A percentile compares a stretch with the other conserved stretches of the same genome.
phyloP scores from a whole-genome alignment of 2,888 invertebrate genomes.

The Rhingia campestris region DNA sequence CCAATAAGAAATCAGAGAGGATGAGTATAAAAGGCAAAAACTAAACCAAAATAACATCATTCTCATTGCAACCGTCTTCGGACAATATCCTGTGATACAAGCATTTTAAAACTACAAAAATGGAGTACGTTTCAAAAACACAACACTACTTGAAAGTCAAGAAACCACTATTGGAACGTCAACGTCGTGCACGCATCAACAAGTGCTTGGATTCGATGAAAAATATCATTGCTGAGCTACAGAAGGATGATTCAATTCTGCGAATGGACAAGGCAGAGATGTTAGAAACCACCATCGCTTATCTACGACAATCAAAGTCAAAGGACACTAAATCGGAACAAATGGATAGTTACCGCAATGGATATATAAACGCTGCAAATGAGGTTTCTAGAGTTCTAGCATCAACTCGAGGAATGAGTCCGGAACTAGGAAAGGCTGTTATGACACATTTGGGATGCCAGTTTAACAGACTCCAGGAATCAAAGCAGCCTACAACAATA shows the following conservation, averaged over 20 bases:
- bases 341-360: constrained; percentile 89
- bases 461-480: constrained; percentile 84
- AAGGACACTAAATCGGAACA: no score
- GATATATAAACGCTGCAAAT: constrained; percentile 94
- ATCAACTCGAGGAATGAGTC: constrained; percentile 92
- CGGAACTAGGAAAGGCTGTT: constrained; percentile 91
- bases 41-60: constrained; percentile 75
- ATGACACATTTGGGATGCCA: constrained; percentile 94
- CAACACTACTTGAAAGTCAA: no score
- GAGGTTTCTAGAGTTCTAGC: constrained; percentile 94
- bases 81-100: constrained; percentile 5
- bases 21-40: not conserved
- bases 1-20: not conserved
- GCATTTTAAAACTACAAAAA: constrained; percentile 16
- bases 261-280: no score
- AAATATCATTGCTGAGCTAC: no score
- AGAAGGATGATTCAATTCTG: no score
- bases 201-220: no score
- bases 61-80: constrained; percentile 74
- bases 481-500: constrained; percentile 71
- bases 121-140: no score
- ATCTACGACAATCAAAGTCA: no score
- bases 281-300: no score
- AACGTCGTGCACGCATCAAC: no score
- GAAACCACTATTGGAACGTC: no score